Evolutionary conservation across 1,140 invertebrate genomes (phyloP).

Genomic region (Neodiprion lecontei): DNA sequence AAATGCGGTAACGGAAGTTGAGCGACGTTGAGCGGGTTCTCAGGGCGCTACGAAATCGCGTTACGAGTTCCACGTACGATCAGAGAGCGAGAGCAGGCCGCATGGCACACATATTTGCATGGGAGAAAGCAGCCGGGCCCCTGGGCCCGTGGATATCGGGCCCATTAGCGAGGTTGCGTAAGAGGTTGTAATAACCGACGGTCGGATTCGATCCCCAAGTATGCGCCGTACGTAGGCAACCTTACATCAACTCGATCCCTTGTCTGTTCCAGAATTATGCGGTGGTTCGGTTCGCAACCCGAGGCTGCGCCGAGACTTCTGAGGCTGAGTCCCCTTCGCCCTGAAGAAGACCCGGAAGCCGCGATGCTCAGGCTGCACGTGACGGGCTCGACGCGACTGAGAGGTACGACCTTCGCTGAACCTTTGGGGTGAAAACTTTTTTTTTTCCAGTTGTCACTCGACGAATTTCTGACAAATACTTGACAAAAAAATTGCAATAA

Average conservation of each 20-base stretch:
- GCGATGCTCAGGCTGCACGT: slow-evolving; percentile 47
- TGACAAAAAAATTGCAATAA: no score
- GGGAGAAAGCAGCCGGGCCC: slow-evolving; percentile 46
- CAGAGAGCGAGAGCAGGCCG: slow-evolving; percentile 26
- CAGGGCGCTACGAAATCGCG: slow-evolving; percentile 9
- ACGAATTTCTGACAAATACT: no score
- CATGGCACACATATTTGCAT: slow-evolving; percentile 52
- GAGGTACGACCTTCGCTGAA: slow-evolving; percentile 44
- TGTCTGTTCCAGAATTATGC: slow-evolving; percentile 62
- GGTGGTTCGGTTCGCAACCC: slow-evolving; percentile 73
- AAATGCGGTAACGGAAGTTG: no score
- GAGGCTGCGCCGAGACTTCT: slow-evolving; percentile 71
- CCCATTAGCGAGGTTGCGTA: slow-evolving; percentile 38
- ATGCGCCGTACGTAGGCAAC: neutral
- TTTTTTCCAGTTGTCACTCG: neutral
- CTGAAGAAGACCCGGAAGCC: slow-evolving; percentile 55
- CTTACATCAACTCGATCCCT: neutral
- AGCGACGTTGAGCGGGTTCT: no score
- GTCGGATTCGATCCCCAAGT: no score
- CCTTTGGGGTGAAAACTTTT: no score
- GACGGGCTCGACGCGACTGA: slow-evolving; percentile 47
- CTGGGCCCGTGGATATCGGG: slow-evolving; percentile 27
- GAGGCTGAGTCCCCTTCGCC: slow-evolving; percentile 70
- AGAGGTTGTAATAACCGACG: no score
- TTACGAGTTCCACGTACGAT: slow-evolving; percentile 28